Evolutionary conservation across 1,140 invertebrate species (phyloP), one percentile per base, ranked within the genome.

Genomic region (Nasonia giraulti): DNA sequence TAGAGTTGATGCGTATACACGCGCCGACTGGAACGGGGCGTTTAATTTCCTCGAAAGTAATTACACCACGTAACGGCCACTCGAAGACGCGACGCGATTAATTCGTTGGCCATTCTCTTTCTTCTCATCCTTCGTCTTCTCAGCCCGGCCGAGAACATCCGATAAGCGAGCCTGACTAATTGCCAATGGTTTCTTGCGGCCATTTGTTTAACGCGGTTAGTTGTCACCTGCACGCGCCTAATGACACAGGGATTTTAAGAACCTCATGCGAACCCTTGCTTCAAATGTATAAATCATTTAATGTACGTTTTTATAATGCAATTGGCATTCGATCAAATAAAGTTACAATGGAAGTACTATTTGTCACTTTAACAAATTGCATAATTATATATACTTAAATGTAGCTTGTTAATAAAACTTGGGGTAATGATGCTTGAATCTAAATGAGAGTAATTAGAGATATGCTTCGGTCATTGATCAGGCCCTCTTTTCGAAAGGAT

Each of bases 11-110:
- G 75, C 75, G 75, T 77, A 50, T n/a, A 31, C 73, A 27, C 11
- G 31, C 1, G 17, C 14, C 40, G 8, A 2, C 75, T 40, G 20
- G 14, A 40, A 75, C 37, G 73, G 23, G 23, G 20, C 40, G 44
- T 50, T 77, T 77, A 77, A 77, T 77, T 77, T 77, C 31, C 75
- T 77, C 44, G 40, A 27, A 33, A 77, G 75, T 77, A 77, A 77
- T 77, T 77, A 77, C 75, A 77, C 40, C 44, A 17, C 40, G 40
- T 50, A 77, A 77, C 44, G 75, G 75, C 44, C 27, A 31, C 75
- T 50, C 75, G n/a, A 50, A 77, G 75, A 77, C 44, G 75, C 75
- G n/a, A 77, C 75, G 40, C 75, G 14, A 77, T 77, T 50, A 77
- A 77, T 77, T 50, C 44, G n/a, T 23, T 44, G 37, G 31, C 23